Base-by-base conservation (phyloP, 1,140 invertebrate genomes). In the Stegodyphus mimosarum region DNA sequence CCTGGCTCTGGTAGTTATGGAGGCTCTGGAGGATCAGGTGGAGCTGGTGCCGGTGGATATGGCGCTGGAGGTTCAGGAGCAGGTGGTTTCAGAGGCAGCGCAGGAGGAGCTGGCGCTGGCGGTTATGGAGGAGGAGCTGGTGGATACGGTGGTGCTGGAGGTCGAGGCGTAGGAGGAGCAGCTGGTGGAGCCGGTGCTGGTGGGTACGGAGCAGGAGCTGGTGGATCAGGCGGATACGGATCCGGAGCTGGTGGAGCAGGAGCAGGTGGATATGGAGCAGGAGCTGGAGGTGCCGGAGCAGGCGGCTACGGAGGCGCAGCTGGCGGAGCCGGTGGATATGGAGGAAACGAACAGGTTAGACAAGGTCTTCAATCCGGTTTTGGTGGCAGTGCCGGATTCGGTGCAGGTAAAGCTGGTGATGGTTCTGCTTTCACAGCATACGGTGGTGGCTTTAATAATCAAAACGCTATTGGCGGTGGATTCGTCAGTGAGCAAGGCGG, bases 11-110 rank as follows among this genome's bases (percentile, higher is more conserved):
- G 73, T 7, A 60, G 13, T 51, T 17, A 18, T 69, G 83, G 74
- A 69, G 73, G 87, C 6, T 17, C 74, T 17, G 83, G 76, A 11
- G 84, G 87, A 53, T 79, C 80, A 7, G 73, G 75, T 17, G 66
- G 51, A 33, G 81, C 70, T 33, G 71, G 53, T 10, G 49, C 66
- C 52, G 78, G 78, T n/a, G 76, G 55, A 72, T 7, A 11, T 50
- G 70, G 48, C 13, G 72, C 10, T 18, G 55, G 60, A 9, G 33
- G 48, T 15, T 2, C 6, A 48, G 80, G 55, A 72, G 69, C 60
- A 0, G 66, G n/a, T 10, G 74, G 66, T 11, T 63, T 13, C 9
- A 10, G 9, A 10, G 83, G 71, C 9, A 60, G 60, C 13, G 15
- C 9, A 6, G 83, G 83, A 13, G 72, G 64, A 33, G 75, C 17